These are phyloP conservation scores for Leptinotarsa peninsularis DNA, from an alignment of 2,888 invertebrate species.

Conservation along the genomic window DNA sequence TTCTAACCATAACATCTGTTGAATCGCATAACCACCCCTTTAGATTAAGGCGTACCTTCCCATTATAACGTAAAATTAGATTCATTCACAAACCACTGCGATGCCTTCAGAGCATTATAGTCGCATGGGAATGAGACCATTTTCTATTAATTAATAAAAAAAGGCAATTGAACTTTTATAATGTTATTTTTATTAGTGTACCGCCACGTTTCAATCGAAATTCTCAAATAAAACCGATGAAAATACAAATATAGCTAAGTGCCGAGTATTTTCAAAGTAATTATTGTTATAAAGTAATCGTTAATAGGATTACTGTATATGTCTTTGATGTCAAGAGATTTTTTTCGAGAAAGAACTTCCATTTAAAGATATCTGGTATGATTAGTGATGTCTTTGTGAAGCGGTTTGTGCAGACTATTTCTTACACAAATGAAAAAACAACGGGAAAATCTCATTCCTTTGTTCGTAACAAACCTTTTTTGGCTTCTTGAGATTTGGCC, in stretches of 20 bases:
- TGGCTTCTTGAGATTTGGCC: neutral
- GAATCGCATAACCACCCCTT: no score
- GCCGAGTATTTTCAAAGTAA: neutral
- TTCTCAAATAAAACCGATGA: neutral
- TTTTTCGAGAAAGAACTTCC: neutral
- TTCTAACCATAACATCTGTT: no score
- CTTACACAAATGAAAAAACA: neutral
- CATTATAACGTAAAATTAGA: neutral
- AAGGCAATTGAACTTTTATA: no score
- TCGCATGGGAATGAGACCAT: no score
- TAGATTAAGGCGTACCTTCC: no score
- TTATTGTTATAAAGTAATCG: neutral
- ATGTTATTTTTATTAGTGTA: neutral
- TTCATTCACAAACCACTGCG: neutral
- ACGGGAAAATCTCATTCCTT: neutral
- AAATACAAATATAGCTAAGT: neutral
- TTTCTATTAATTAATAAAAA: no score
- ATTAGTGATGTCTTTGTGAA: neutral
- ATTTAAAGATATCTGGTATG: neutral
- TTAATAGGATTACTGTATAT: neutral
- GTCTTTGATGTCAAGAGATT: constrained; percentile 4
- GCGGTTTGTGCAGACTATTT: neutral
- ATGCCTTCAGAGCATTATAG: neutral
- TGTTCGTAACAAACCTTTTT: neutral
- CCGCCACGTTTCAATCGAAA: neutral